Evolutionary conservation across 2,888 invertebrate genomes (phyloP).

Genomic region (Eutolmus rufibarbis): DNA sequence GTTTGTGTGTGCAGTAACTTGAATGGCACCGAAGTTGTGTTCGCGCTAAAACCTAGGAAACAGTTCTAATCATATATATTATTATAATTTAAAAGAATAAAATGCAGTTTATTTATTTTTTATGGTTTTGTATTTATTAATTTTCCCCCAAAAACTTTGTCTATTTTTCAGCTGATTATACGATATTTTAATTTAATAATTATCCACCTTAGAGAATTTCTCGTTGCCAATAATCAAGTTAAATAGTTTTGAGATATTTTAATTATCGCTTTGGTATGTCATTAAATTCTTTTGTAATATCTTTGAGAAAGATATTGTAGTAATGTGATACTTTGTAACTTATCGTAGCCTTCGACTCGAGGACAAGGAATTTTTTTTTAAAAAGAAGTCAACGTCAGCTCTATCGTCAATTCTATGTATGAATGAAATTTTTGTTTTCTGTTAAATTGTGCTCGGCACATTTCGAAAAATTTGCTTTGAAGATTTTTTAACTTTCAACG

Average conservation of each 20-base stretch:
- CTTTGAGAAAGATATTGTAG: not conserved
- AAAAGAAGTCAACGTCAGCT: no score
- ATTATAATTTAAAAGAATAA: conserved; percentile 31
- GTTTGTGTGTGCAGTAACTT: not conserved
- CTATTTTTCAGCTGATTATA: not conserved
- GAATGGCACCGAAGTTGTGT: conserved; percentile 25
- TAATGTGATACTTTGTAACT: not conserved
- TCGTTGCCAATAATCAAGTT: not conserved
- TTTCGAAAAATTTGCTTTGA: no score
- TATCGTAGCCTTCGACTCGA: not conserved
- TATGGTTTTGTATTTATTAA: not conserved
- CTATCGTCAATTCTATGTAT: no score
- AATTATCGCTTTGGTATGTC: not conserved
- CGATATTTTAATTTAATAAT: not conserved
- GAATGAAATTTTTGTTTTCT: no score
- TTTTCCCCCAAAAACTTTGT: not conserved
- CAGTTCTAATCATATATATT: conserved; percentile 30
- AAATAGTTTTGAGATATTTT: not conserved
- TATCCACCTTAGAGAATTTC: not conserved
- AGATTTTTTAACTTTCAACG: not conserved
- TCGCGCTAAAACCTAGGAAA: conserved; percentile 24
- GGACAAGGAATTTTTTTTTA: no score
- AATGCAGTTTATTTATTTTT: conserved; percentile 21
- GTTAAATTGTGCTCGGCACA: no score
- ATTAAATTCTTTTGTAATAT: not conserved